Evolutionary conservation across 2,888 invertebrate species (phyloP), one percentile per base, ranked within the genome.

Genomic region (Scaptomyza reducta): DNA sequence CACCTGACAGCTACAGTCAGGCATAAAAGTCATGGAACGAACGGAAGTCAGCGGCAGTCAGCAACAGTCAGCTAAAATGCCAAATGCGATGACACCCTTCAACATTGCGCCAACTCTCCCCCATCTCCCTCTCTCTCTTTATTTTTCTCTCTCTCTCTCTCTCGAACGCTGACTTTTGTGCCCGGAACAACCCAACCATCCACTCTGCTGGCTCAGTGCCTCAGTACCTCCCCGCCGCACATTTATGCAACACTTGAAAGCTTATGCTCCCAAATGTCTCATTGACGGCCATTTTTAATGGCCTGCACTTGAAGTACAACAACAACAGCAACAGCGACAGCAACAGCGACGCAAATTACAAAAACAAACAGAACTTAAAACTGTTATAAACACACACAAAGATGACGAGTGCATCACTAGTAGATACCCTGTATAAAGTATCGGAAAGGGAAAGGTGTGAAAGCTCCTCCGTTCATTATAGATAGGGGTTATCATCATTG

Each of bases 271-370:
- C 86, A 76, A 83, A 76, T 79, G 81, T 76, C 73, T 83, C 83
- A 78, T 82, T 82, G 82, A 80, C 84, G 79, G 84, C 84, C 80
- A 84, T 80, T 80, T 80, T 80, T 81, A 84, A 80, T 81, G 81
- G 84, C 49, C 70, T 73, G 74, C 74, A 75, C 75, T 75, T 75
- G 73, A 69, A 61, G 74, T 53, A 70, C 45, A 66, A 61, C 74
- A 70, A 40, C 29, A 58, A n/a, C 35, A 35, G 13, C 13, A 33
- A 33, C 13, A 31, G 0, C n/a, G n/a, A n/a, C 22, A 22, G 3
- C 22, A 22, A 3, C 22, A 22, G 22, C 31, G 33, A 33, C 11
- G 33, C 13, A 33, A 68, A 76, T 65, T 72, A 75, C 67, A 74
- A 55, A 65, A 70, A 33, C 35, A 38, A 27, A 53, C 31, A 31